phyloP scores from a whole-genome alignment of 2,797 vertebrate species.

The Botia almorhae region DNA sequence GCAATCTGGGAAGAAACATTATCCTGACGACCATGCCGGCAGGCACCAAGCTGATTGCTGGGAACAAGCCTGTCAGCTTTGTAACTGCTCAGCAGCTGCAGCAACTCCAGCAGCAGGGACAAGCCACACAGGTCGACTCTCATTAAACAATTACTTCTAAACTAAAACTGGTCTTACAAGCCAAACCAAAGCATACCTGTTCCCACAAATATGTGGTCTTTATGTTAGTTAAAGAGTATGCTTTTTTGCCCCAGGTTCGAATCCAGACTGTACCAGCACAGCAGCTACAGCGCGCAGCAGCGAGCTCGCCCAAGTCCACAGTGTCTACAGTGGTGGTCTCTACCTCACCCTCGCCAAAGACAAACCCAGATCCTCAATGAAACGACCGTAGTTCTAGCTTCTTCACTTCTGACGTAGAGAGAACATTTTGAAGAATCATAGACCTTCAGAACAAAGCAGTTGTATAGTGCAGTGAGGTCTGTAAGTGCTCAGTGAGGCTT shows the following conservation, averaged over 20 bases:
- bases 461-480: background rate
- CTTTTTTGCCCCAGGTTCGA: slow-evolving; percentile 81
- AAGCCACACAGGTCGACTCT: slow-evolving; percentile 89
- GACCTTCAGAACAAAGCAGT: background rate
- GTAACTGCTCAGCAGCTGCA: slow-evolving; percentile 97
- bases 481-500: background rate
- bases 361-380: slow-evolving; percentile 83
- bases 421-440: background rate
- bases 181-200: background rate
- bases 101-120: slow-evolving; percentile 98
- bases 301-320: slow-evolving; percentile 84
- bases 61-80: slow-evolving; percentile 97
- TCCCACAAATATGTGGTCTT: background rate
- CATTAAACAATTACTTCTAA: background rate
- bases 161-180: slow-evolving; percentile 22
- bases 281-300: slow-evolving; percentile 90
- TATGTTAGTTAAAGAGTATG: background rate
- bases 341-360: slow-evolving; percentile 90
- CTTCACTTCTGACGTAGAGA: background rate
- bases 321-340: slow-evolving; percentile 96
- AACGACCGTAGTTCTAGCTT: background rate
- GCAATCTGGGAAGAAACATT: slow-evolving; percentile 95
- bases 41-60: slow-evolving; percentile 94
- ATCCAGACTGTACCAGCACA: slow-evolving; percentile 93
- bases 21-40: slow-evolving; percentile 98